Conservation (phyloP, 2,797 vertebrate species). For the Tadarida brasiliensis region DNA sequence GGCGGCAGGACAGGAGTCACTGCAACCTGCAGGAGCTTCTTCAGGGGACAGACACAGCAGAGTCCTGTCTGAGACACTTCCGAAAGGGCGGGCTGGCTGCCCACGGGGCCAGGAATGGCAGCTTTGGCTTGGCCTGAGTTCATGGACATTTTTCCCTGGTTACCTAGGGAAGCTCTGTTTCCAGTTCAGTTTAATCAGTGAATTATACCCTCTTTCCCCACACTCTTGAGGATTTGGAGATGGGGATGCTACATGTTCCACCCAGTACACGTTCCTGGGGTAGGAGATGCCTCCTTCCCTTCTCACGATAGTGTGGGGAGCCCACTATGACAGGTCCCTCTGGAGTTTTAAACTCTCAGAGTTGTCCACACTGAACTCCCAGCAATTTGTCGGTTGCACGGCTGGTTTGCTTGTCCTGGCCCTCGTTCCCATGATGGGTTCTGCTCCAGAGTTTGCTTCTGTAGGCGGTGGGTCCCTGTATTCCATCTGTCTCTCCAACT, state of each 20-base stretch:
- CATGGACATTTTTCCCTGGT: not conserved
- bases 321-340: not conserved
- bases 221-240: not conserved
- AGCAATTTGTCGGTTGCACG: no score
- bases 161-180: conserved; percentile 25
- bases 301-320: not conserved
- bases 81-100: conserved; percentile 45
- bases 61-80: conserved; percentile 65
- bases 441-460: not conserved
- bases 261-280: not conserved
- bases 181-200: conserved; percentile 66
- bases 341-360: not conserved
- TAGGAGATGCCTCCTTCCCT: not conserved
- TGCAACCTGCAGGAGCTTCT: conserved; percentile 70
- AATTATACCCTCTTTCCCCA: not conserved
- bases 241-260: not conserved
- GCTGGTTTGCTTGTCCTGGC: not conserved
- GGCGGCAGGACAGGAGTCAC: conserved; percentile 9
- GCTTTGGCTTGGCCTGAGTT: conserved; percentile 2
- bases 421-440: accelerated
- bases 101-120: conserved; percentile 39
- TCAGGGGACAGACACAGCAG: not conserved
- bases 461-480: no score
- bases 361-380: not conserved
- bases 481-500: not conserved